phyloP scores from a whole-genome alignment of 2,888 invertebrate genomes.

The Drosophila koepferae region DNA sequence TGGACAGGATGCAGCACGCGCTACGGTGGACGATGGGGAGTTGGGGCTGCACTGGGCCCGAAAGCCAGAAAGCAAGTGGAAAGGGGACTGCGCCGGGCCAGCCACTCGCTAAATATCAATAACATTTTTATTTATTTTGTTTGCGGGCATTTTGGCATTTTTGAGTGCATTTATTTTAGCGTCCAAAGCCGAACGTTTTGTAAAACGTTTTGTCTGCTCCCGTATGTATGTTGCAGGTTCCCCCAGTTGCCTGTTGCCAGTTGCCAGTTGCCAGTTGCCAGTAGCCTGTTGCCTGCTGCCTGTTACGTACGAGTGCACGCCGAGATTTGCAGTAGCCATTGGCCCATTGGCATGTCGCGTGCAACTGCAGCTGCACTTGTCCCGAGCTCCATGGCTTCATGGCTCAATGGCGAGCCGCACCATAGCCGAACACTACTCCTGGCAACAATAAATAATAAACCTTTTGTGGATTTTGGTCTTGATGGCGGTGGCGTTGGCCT shows the following conservation, averaged over 20 bases:
- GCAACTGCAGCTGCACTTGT: slow-evolving; percentile 69
- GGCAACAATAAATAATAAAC: slow-evolving; percentile 81
- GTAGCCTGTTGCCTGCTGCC: slow-evolving; percentile 29
- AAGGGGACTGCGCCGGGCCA: slow-evolving; percentile 9
- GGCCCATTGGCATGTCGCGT: slow-evolving; percentile 59
- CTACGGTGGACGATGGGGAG: slow-evolving; percentile 19
- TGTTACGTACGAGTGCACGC: slow-evolving; percentile 73
- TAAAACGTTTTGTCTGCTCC: slow-evolving; percentile 72
- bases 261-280: slow-evolving; percentile 19
- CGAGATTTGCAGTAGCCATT: slow-evolving; percentile 70
- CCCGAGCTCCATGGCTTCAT: slow-evolving; percentile 5
- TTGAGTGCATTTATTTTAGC: slow-evolving; percentile 80
- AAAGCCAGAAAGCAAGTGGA: background rate
- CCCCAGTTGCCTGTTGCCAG: slow-evolving; percentile 15
- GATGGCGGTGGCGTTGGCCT: slow-evolving; percentile 72
- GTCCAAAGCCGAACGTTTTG: slow-evolving; percentile 74
- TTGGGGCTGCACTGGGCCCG: background rate
- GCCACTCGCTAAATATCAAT: slow-evolving; percentile 77
- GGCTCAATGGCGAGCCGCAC: slow-evolving; percentile 13
- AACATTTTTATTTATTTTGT: slow-evolving; percentile 80
- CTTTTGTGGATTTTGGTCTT: slow-evolving; percentile 77
- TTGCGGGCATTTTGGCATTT: slow-evolving; percentile 80
- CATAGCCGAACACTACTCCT: slow-evolving; percentile 38
- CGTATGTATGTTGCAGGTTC: background rate
- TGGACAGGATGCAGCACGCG: slow-evolving; percentile 71